phyloP scores from a whole-genome alignment of 2,888 invertebrate species.

The Ochlodes sylvanus region DNA sequence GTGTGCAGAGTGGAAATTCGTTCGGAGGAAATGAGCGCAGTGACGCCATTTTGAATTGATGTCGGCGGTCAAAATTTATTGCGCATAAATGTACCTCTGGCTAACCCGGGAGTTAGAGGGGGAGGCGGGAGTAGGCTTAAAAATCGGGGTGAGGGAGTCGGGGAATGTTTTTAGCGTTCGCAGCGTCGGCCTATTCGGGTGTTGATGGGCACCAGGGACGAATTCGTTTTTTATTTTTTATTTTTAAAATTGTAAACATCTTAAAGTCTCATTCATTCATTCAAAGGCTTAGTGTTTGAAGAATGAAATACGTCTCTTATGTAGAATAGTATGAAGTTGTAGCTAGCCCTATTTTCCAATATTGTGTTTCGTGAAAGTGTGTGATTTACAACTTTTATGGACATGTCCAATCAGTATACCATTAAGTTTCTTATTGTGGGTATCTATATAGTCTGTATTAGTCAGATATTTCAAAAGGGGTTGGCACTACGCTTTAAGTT shows the following conservation, averaged over 20 bases:
- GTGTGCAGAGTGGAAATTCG: conserved; percentile 54
- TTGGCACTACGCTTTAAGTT: too few species aligned
- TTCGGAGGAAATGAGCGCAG: conserved; percentile 47
- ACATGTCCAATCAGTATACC: too few species aligned
- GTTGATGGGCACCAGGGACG: conserved; percentile 75
- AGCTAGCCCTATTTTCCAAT: too few species aligned
- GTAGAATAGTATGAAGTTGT: too few species aligned
- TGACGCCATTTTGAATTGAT: conserved; percentile 71
- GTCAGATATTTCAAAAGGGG: too few species aligned
- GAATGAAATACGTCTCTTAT: too few species aligned
- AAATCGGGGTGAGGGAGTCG: conserved; percentile 79
- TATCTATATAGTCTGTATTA: too few species aligned
- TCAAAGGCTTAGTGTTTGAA: too few species aligned
- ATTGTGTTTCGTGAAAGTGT: too few species aligned
- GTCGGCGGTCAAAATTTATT: conserved; percentile 83
- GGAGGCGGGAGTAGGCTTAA: conserved; percentile 80
- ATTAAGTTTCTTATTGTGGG: too few species aligned
- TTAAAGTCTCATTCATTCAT: not conserved
- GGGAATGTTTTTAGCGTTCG: conserved; percentile 83
- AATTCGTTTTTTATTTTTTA: conserved; percentile 45
- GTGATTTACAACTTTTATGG: too few species aligned
- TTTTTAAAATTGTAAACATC: conserved; percentile 19
- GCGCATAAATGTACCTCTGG: conserved; percentile 85
- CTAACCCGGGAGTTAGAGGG: conserved; percentile 83
- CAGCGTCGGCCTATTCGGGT: conserved; percentile 83